Conservation (phyloP, 2,888 invertebrate species). For the Rhaphigaster nebulosa region DNA sequence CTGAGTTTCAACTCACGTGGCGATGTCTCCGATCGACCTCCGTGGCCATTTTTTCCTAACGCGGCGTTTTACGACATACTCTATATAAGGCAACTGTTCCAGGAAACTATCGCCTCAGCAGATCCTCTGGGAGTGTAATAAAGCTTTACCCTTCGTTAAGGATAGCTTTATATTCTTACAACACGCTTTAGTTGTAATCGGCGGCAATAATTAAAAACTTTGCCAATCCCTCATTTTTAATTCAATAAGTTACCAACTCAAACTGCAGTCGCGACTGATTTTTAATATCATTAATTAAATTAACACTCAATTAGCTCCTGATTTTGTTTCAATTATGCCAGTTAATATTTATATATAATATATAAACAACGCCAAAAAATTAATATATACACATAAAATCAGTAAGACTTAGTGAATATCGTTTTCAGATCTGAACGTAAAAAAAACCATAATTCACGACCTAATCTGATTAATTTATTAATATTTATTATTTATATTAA, state of each 20-base stretch:
- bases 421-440: no score
- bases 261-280: not conserved
- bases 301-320: no score
- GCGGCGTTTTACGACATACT: constrained; percentile 39
- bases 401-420: no score
- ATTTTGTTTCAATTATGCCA: no score
- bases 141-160: not conserved
- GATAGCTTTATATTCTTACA: constrained; percentile 25
- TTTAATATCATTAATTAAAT: not conserved
- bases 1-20: not conserved
- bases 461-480: no score
- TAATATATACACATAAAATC: no score
- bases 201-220: not conserved
- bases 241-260: not conserved
- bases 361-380: no score
- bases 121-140: constrained; percentile 34
- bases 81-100: constrained; percentile 38
- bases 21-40: not conserved
- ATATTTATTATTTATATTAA: no score
- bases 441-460: no score
- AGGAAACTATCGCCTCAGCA: constrained; percentile 38
- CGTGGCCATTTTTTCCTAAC: constrained; percentile 9
- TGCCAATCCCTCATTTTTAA: not conserved
- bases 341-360: no score
- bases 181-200: not conserved